A percentile compares a stretch with the other conserved stretches of the same genome.
Conservation (phyloP, 1,140 invertebrate genomes). For the Campodea augens region DNA sequence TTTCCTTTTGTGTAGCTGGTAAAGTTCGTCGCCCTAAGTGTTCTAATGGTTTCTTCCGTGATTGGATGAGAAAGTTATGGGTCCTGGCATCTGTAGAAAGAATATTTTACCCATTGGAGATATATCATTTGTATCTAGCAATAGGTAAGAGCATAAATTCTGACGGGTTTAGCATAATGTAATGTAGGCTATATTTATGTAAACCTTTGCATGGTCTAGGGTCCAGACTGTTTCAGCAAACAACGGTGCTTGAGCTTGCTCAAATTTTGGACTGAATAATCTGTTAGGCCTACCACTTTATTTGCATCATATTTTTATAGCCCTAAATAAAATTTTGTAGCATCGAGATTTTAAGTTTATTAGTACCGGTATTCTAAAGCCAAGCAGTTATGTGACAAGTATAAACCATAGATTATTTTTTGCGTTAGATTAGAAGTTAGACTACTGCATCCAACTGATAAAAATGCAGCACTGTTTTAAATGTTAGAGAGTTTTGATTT, state of each 20-base stretch:
- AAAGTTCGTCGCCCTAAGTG: conserved; percentile 31
- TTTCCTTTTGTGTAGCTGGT: conserved; percentile 21
- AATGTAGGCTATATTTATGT: not conserved
- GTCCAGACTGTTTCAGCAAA: conserved; percentile 2
- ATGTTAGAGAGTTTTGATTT: too few species aligned
- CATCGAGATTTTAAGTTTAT: too few species aligned
- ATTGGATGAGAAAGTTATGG: conserved; percentile 45
- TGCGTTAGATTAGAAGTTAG: too few species aligned
- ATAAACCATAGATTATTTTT: too few species aligned
- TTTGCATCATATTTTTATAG: conserved; percentile 10
- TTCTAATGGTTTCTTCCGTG: conserved; percentile 28
- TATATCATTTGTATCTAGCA: conserved; percentile 47
- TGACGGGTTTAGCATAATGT: not conserved
- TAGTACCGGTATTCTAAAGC: too few species aligned
- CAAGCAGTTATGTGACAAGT: too few species aligned
- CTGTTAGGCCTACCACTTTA: conserved; percentile 10
- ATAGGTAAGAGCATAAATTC: conserved; percentile 31
- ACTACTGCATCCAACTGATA: too few species aligned
- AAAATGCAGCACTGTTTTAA: too few species aligned
- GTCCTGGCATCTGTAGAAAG: conserved; percentile 47
- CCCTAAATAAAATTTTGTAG: too few species aligned
- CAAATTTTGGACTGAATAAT: conserved; percentile 3
- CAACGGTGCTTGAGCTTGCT: too few species aligned
- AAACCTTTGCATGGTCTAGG: not conserved
- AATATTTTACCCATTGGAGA: conserved; percentile 49